These are phyloP conservation scores for Poeciliopsis turrubarensis DNA, from an alignment of 2,113 vertebrate genomes.

Conservation along the genomic window DNA sequence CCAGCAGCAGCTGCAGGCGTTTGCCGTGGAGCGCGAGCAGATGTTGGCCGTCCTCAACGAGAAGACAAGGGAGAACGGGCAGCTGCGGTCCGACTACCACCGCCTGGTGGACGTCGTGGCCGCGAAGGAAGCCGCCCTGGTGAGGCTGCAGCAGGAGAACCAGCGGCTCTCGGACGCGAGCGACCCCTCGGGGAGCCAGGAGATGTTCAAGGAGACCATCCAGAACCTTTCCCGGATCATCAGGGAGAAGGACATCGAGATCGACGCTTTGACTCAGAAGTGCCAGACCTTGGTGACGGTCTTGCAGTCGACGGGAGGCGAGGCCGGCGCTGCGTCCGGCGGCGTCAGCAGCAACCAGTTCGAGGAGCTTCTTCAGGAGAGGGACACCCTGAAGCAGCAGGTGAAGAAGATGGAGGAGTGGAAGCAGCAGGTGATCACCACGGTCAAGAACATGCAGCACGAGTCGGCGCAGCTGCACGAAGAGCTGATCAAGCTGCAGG, in stretches of 20 bases:
- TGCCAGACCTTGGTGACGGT: slow-evolving; percentile 93
- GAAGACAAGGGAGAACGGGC: slow-evolving; percentile 94
- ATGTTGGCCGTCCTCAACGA: slow-evolving; percentile 92
- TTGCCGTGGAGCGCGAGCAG: slow-evolving; percentile 89
- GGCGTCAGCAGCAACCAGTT: slow-evolving; percentile 96
- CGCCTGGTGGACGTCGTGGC: slow-evolving; percentile 92
- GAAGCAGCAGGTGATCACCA: slow-evolving; percentile 98
- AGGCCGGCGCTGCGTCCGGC: slow-evolving; percentile 64
- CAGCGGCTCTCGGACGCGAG: slow-evolving; percentile 82
- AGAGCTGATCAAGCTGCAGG: slow-evolving; percentile 89
- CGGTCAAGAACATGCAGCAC: slow-evolving; percentile 97
- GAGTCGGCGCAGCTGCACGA: slow-evolving; percentile 96
- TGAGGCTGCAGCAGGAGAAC: slow-evolving; percentile 93
- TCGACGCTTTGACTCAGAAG: slow-evolving; percentile 95
- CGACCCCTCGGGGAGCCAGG: slow-evolving; percentile 88
- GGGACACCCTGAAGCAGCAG: slow-evolving; percentile 93
- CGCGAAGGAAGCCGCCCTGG: slow-evolving; percentile 90
- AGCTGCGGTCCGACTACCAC: slow-evolving; percentile 91
- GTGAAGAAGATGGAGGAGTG: slow-evolving; percentile 99
- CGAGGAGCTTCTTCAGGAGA: slow-evolving; percentile 93
- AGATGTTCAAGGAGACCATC: slow-evolving; percentile 97
- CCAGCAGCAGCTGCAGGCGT: slow-evolving; percentile 93
- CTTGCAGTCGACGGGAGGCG: slow-evolving; percentile 82
- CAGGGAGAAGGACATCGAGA: slow-evolving; percentile 97
- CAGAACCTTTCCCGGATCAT: slow-evolving; percentile 98